Conservation (phyloP, 2,113 vertebrate species). For the Brachyhypopomus occidentalis region DNA sequence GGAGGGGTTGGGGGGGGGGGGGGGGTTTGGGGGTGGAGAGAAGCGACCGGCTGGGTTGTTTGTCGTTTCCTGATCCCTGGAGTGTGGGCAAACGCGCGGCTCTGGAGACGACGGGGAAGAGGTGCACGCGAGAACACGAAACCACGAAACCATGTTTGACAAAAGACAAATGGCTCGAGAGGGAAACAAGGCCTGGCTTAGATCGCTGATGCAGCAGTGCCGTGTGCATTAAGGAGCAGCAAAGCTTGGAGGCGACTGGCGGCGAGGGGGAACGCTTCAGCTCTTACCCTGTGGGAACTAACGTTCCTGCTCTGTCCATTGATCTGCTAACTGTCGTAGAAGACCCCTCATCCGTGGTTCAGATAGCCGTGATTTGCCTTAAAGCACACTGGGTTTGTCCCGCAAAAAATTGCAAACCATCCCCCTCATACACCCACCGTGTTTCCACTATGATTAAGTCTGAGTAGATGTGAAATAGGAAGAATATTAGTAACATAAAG, state of each 20-base stretch:
- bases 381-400: too few species aligned
- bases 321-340: background rate
- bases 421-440: background rate
- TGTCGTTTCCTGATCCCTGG: constrained; percentile 29
- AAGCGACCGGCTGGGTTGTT: background rate
- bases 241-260: background rate
- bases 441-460: background rate
- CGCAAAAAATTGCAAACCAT: too few species aligned
- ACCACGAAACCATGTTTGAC: background rate
- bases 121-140: background rate
- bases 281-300: background rate
- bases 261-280: background rate
- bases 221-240: background rate
- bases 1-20: constrained; percentile 21
- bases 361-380: background rate
- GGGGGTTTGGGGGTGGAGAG: background rate
- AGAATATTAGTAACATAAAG: background rate
- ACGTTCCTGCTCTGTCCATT: background rate
- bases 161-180: constrained; percentile 3
- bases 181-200: background rate
- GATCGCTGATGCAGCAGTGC: background rate
- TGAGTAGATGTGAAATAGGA: too few species aligned
- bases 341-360: background rate
- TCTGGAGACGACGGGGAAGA: background rate
- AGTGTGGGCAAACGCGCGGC: constrained; percentile 30